Evolutionary conservation across 2,888 invertebrate species (phyloP).

Genomic region (Cheilosia impressa): DNA sequence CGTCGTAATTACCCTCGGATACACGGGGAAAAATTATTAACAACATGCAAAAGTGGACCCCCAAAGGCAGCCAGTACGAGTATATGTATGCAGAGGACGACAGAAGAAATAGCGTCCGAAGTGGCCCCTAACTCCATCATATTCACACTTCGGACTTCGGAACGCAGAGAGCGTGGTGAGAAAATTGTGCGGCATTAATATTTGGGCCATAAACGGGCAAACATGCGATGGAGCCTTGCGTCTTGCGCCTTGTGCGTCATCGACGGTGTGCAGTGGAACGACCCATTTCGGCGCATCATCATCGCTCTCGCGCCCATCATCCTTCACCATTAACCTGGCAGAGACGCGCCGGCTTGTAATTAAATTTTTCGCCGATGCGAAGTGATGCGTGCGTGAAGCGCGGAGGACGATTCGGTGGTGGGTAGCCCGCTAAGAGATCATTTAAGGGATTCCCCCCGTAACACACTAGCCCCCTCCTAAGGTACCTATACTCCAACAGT

Average conservation of each 20-base stretch:
- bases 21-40: conserved; percentile 65
- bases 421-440: conserved; percentile 72
- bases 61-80: conserved; percentile 20
- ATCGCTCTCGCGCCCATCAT: conserved; percentile 74
- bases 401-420: conserved; percentile 60
- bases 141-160: conserved; percentile 69
- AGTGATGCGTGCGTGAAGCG: conserved; percentile 66
- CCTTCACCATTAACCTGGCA: conserved; percentile 72
- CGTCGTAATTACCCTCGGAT: conserved; percentile 57
- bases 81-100: conserved; percentile 14
- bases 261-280: conserved; percentile 44
- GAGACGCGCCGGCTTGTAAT: conserved; percentile 74
- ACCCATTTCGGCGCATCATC: conserved; percentile 73
- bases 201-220: conserved; percentile 60
- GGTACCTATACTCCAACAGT: conserved; percentile 38
- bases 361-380: conserved; percentile 74
- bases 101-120: conserved; percentile 60
- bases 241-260: conserved; percentile 1
- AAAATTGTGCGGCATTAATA: conserved; percentile 66
- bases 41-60: conserved; percentile 63
- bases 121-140: conserved; percentile 61
- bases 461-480: conserved; percentile 4
- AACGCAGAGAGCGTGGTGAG: conserved; percentile 54
- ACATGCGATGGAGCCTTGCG: conserved; percentile 15
- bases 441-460: conserved; percentile 49